Base-by-base conservation (phyloP, 2,113 vertebrate species). In the Rhadina sibilatrix region DNA sequence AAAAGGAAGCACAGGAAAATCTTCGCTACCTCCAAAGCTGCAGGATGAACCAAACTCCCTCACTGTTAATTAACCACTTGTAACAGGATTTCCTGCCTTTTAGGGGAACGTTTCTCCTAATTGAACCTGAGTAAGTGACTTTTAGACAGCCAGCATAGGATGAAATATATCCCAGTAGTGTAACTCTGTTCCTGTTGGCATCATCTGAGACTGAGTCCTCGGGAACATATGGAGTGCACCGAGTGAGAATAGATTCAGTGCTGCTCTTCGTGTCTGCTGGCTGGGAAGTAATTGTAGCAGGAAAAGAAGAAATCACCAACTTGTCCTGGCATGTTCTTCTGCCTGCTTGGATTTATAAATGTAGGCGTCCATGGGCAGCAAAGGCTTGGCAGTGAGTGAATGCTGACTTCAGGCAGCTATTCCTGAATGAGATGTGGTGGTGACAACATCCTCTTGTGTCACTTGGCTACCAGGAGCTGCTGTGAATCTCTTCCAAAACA, bases 231-330 rank as follows among this genome's bases (percentile, higher is more conserved):
- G 93, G 94, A 89, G 72, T 30, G 77, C 87, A 40, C 25, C 4
- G 89, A 76, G 95, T 94, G 95, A 85, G 87, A 96, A 92, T 53
- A 23, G 93, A 95, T 95, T 93, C 83, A 72, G 77, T 12, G 83
- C 69, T 82, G 89, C 83, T 95, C 46, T 21, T 28, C 37, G 10
- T 84, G 91, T 60, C 72, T 95, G 89, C 94, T 96, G 94, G 25
- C 93, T 95, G 95, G 89, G 70, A 76, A 94, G 74, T 40, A 35
- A 94, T 60, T 65, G 89, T 18, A 56, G 81, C 91, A 93, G 83
- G 15, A 76, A 64, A 83, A 82, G 80, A 50, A 94, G 96, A 94
- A 95, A 89, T 91, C 93, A 79, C 93, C 80, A 79, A 82, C 94
- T 94, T 93, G 93, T 87, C 15, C 87, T 94, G 91, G 89, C 91